Base-by-base conservation (phyloP, 2,888 invertebrate species). In the Athripsodes cinereus region DNA sequence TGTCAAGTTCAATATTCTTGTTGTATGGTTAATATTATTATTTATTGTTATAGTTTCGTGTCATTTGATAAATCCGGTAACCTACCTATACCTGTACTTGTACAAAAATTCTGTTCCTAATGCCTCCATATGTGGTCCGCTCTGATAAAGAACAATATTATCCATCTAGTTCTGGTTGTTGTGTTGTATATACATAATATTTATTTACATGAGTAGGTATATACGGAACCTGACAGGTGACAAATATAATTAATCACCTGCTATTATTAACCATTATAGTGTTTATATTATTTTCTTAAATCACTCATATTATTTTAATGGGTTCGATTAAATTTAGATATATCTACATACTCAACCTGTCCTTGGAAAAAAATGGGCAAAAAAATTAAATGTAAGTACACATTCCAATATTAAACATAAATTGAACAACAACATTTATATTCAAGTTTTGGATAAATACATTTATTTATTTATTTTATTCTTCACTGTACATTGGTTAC, bases 71-170 rank as follows among this genome's bases (percentile, higher is more conserved):
- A 56, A 56, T 56, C 40, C 55, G 40, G 55, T 46, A 22, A 46
- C 19, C 48, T 26, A 26, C 26, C 26, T 26, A n/a, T n/a, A n/a
- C n/a, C n/a, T n/a, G n/a, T n/a, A 31, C 31, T 31, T 31, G 40
- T 13, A 13, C 2, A 3, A 13, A 40, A 16, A 18, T 18, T 31
- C 48, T 34, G 21, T 56, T 40, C 26, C 56, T 26, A 18, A 40
- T 26, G 50, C 40, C 61, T 59, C 59, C 60, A 57, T 60, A 62
- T 62, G 62, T 62, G 62, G 60, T 62, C 62, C 57, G 48, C 26
- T 2, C 40, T 40, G 40, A 40, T 40, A 40, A 40, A 13, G 3
- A 13, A 3, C 40, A 40, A 16, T 16, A 40, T 11, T 31, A 31
- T 6, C 8, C 31, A 40, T 40, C 8, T 40, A 40, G 16, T 40